Evolutionary conservation across 2,113 vertebrate genomes (phyloP).

Genomic region (Myotis lucifugus): DNA sequence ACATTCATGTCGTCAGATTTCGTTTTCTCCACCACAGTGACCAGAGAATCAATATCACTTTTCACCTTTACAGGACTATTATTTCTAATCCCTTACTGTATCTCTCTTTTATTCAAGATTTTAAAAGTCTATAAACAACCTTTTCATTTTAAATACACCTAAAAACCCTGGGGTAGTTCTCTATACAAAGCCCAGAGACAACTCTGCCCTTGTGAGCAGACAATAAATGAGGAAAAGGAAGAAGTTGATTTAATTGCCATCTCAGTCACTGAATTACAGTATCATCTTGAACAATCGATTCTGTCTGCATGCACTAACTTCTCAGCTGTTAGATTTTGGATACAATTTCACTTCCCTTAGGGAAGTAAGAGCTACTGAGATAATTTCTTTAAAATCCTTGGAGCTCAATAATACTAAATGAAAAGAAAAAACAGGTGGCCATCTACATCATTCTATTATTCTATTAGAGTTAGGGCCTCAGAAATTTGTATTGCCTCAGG

Average conservation of each 20-base stretch:
- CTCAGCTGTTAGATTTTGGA: not conserved
- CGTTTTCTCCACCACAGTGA: not conserved
- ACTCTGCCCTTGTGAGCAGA: not conserved
- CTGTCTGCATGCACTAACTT: not conserved
- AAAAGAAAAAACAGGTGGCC: not conserved
- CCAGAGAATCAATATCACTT: not conserved
- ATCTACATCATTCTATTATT: not conserved
- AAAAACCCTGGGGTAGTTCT: not conserved
- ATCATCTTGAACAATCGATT: not conserved
- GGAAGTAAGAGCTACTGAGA: not conserved
- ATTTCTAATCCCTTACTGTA: not conserved
- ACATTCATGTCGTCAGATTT: not conserved
- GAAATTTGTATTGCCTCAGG: not conserved
- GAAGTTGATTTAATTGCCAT: not conserved
- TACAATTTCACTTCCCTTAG: not conserved
- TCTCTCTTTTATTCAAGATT: not conserved
- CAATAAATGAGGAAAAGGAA: not conserved
- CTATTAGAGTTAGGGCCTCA: constrained; percentile 4
- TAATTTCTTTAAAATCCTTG: constrained; percentile 39
- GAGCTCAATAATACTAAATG: constrained; percentile 8
- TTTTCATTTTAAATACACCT: not conserved
- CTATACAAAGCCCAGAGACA: not conserved
- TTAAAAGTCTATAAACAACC: not conserved
- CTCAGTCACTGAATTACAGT: not conserved
- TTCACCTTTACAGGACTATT: not conserved